Evolutionary conservation across 2,797 vertebrate genomes (phyloP), one percentile per base, ranked within the genome.

Genomic region (Hirundo rustica): DNA sequence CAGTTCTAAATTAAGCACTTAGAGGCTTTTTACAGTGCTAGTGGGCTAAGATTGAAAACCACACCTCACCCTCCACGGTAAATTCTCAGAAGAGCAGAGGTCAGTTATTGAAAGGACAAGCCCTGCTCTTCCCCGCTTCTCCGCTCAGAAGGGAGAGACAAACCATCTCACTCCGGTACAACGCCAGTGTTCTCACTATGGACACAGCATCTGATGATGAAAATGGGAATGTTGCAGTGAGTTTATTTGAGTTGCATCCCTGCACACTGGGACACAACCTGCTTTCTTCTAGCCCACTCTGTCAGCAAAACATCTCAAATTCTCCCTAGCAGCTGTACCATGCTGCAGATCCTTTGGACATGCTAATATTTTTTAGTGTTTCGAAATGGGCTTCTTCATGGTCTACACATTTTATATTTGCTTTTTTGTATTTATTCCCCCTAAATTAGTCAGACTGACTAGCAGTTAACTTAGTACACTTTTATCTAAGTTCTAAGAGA

Each of bases 291-390:
- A 53, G 36, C 20, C n/a, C 38, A 27, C 17, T 45, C 22, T 18
- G 29, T 50, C 23, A 55, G 11, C 19, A 51, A 34, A 68, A 54
- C 11, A 65, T 15, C 55, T 72, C 47, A 61, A 4, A 17, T 42
- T 47, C 25, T 10, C 9, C 48, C 27, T 25, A 11, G 13, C 5
- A 27, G 13, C 76, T 30, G 13, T 32, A 47, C 42, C 34, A 45
- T 0, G 0, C 48, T n/a, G n/a, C 26, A 67, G 44, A 36, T 16
- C 38, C 38, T 71, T 38, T 26, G 23, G 53, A 70, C 67, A 44
- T 0, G 0, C 40, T 34, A 11, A 36, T 0, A 0, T 9, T 74
- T 67, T 34, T 58, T 21, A 44, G 44, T 44, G n/a, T 26, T 82
- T 51, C 62, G 54, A 29, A 48, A 88, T 2, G 5, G 7, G 11